Evolutionary conservation across 64 coral and sea anemone species (phyloP).

Genomic region (Astreopora myriophthalma): DNA sequence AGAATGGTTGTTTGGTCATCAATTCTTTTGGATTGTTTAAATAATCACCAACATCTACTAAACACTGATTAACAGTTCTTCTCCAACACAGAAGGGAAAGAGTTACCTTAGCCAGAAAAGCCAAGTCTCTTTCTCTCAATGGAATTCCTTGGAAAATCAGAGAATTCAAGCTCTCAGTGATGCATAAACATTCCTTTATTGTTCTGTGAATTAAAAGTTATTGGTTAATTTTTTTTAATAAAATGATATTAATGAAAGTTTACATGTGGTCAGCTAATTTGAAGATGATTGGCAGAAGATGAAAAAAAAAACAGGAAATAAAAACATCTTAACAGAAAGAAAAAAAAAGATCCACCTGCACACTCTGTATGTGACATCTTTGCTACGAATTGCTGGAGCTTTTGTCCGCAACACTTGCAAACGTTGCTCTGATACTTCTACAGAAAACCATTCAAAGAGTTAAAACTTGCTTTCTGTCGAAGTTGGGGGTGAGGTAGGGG

Average conservation of each 20-base stretch:
- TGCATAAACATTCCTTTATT: slow-evolving; percentile 91
- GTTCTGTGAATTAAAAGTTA: slow-evolving; percentile 32
- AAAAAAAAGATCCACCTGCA: slow-evolving; percentile 65
- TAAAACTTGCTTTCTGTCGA: neutral
- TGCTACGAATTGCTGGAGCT: slow-evolving; percentile 87
- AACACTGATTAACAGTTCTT: too few relatives aligned
- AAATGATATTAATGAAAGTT: neutral
- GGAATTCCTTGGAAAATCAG: slow-evolving; percentile 91
- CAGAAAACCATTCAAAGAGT: neutral
- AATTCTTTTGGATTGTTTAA: too few relatives aligned
- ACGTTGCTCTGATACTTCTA: slow-evolving; percentile 83
- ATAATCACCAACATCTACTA: too few relatives aligned
- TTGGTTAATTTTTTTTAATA: neutral
- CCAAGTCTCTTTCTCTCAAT: slow-evolving; percentile 80
- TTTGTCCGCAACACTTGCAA: slow-evolving; percentile 77
- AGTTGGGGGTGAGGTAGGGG: neutral
- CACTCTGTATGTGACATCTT: slow-evolving; percentile 89
- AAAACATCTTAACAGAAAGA: neutral
- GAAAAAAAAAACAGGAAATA: too few relatives aligned
- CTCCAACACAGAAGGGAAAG: neutral
- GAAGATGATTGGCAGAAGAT: too few relatives aligned
- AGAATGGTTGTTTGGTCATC: too few relatives aligned
- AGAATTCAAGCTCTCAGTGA: slow-evolving; percentile 81
- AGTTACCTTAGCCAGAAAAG: slow-evolving; percentile 87
- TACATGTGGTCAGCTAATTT: too few relatives aligned